Conservation (phyloP, 1,140 invertebrate species). For the Zaprionus capensis region DNA sequence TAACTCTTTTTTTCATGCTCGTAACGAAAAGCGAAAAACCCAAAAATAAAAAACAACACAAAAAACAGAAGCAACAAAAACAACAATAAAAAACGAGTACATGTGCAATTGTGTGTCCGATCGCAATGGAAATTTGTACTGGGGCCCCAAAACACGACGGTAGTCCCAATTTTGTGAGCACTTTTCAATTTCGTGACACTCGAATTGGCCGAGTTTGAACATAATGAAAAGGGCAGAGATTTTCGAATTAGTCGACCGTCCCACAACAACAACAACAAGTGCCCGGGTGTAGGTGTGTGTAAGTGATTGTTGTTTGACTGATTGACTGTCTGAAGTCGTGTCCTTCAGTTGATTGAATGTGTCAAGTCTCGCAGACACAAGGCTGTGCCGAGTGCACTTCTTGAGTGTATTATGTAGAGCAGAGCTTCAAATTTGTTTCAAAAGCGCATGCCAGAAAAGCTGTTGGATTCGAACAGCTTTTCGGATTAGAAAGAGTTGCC, state of each 20-base stretch:
- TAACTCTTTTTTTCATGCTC: slow-evolving; percentile 48
- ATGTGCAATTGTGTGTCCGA: slow-evolving; percentile 44
- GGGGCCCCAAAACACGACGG: slow-evolving; percentile 30
- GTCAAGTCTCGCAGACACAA: slow-evolving; percentile 35
- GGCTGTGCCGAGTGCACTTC: slow-evolving; percentile 24
- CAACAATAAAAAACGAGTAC: slow-evolving; percentile 24
- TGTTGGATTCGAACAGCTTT: not conserved
- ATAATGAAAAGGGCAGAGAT: slow-evolving; percentile 58
- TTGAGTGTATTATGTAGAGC: slow-evolving; percentile 1
- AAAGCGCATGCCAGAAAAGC: not conserved
- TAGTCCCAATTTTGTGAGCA: slow-evolving; percentile 58
- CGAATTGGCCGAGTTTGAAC: slow-evolving; percentile 53
- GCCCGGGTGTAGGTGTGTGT: slow-evolving; percentile 5
- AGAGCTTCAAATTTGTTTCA: not conserved
- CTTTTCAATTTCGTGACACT: slow-evolving; percentile 74
- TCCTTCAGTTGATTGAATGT: slow-evolving; percentile 37
- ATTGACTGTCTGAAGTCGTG: slow-evolving; percentile 26
- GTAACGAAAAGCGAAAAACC: slow-evolving; percentile 31
- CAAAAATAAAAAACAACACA: slow-evolving; percentile 27
- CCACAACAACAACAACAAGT: slow-evolving; percentile 17
- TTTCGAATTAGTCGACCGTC: slow-evolving; percentile 25
- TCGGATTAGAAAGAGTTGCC: not conserved
- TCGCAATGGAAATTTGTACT: slow-evolving; percentile 18
- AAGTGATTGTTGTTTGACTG: slow-evolving; percentile 28
- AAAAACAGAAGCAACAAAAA: slow-evolving; percentile 24